Evolutionary conservation across 2,113 vertebrate genomes (phyloP), one percentile per base, ranked within the genome.

Genomic region (Phodopus roborovskii): DNA sequence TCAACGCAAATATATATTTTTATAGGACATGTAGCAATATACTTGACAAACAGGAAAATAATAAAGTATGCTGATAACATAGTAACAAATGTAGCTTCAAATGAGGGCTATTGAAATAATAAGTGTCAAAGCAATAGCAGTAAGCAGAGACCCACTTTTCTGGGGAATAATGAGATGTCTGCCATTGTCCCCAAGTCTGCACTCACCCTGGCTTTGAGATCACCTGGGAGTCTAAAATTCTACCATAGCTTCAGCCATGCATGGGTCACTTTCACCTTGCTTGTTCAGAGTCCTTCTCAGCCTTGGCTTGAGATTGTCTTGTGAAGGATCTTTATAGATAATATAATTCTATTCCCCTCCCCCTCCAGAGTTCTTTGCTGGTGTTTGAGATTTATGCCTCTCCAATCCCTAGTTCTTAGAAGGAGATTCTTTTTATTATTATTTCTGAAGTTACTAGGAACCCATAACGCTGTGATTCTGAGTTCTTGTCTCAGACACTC

Each of bases 1-100:
- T 88, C 48, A 50, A 20, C 60, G 58, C 48, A 48, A 24, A 88
- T 82, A 90, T 36, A 70, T 95, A 82, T 42, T 28, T 93, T 96
- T 94, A 66, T 70, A 91, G 60, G 53, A 45, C 36, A 88, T 33
- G 1, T 62, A 68, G 60, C 66, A 81, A 92, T 82, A 58, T 42
- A 83, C 2, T 58, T 66, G 56, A 82, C 12, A 78, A 39, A 39
- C 48, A 7, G 60, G 33, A 96, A 70, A 73, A 93, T 90, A 88
- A 48, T 64, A 89, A 33, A 36, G 39, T 93, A 56, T 92, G 62
- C 24, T 84, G 87, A 84, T 68, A 85, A 92, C 8, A 77, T 74
- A 7, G 7, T 75, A 87, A 90, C 13, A 94, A 81, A 90, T 36
- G 12, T n/a, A 92, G 36, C 36, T 13, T 0, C 3, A 82, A 95